Evolutionary conservation across 2,888 invertebrate genomes (phyloP).

Genomic region (Dolichopus griseipennis): DNA sequence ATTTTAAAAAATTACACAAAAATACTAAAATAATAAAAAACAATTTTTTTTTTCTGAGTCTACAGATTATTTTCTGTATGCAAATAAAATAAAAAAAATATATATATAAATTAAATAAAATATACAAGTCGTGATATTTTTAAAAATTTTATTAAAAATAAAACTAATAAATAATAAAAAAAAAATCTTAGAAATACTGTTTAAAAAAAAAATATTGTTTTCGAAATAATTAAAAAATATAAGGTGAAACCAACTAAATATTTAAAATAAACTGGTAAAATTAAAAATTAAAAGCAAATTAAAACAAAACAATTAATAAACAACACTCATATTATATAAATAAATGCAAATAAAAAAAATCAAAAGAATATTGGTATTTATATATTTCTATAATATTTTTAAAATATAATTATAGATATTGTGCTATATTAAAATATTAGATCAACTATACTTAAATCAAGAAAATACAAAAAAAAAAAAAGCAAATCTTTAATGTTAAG

Average conservation of each 20-base stretch:
- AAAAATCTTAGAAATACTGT: no score
- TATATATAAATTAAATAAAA: neutral
- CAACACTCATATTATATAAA: neutral
- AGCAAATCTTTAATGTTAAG: neutral
- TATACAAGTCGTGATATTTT: conserved; percentile 6
- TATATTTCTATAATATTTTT: neutral
- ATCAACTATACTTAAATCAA: neutral
- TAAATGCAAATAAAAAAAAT: neutral
- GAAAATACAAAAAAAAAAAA: no score
- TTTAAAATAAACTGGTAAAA: no score
- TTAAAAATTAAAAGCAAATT: neutral
- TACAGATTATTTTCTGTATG: conserved; percentile 4
- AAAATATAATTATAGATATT: neutral
- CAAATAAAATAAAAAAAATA: neutral
- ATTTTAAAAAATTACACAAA: neutral
- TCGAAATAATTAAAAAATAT: no score
- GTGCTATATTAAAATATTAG: conserved; percentile 3
- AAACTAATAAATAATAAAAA: no score
- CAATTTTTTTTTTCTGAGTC: neutral
- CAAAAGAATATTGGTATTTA: neutral
- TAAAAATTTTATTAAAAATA: neutral
- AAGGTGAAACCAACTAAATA: no score
- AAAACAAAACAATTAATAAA: neutral
- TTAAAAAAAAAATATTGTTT: no score
- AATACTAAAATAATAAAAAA: neutral